Conservation (phyloP, 2,888 invertebrate species). For the Nephrotoma guestfalica region DNA sequence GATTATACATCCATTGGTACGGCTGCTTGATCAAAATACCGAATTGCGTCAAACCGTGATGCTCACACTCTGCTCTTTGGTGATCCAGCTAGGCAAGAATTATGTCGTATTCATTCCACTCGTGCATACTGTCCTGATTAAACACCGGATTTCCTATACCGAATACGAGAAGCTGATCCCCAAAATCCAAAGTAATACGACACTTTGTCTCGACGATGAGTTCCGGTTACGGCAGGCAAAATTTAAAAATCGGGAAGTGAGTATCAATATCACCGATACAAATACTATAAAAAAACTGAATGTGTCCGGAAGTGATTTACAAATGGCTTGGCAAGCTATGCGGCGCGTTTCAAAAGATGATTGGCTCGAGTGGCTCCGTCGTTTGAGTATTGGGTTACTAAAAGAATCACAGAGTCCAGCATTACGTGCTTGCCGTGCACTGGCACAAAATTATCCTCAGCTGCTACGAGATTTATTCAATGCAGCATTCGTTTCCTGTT, state of each 20-base stretch:
- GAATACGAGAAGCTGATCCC: constrained; percentile 67
- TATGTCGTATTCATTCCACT: constrained; percentile 86
- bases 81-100: constrained; percentile 77
- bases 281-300: constrained; percentile 66
- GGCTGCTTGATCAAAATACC: constrained; percentile 68
- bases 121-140: constrained; percentile 68
- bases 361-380: constrained; percentile 94
- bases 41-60: constrained; percentile 67
- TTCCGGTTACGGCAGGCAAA: constrained; percentile 47
- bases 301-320: constrained; percentile 70
- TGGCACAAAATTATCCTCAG: constrained; percentile 90
- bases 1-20: constrained; percentile 85
- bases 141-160: constrained; percentile 62
- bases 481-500: constrained; percentile 97
- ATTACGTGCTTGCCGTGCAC: constrained; percentile 75
- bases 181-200: constrained; percentile 56
- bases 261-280: constrained; percentile 47
- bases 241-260: constrained; percentile 57
- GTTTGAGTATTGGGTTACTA: constrained; percentile 81
- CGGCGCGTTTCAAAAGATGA: constrained; percentile 92
- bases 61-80: constrained; percentile 79
- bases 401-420: constrained; percentile 95
- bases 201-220: constrained; percentile 61
- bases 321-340: constrained; percentile 84
- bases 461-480: constrained; percentile 94